Conservation (phyloP, 1,140 invertebrate genomes). For the Bombus terrestris region DNA sequence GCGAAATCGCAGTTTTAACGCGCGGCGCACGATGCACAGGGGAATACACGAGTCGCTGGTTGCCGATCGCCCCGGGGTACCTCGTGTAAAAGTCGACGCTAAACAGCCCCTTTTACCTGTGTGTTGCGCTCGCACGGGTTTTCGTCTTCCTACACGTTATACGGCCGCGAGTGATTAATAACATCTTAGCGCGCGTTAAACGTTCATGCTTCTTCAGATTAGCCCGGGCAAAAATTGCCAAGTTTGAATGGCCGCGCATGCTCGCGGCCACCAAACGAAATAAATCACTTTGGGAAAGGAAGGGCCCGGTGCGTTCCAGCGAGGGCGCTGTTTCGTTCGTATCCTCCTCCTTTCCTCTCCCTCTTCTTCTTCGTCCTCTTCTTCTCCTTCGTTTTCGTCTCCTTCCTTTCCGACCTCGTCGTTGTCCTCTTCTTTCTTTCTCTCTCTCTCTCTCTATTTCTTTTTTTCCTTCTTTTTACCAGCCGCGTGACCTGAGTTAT, state of each 20-base stretch:
- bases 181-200: constrained; percentile 68
- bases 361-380: not conserved
- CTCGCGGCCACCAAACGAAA: constrained; percentile 61
- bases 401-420: not conserved
- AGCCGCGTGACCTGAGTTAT: constrained; percentile 55
- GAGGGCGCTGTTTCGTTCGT: constrained; percentile 43
- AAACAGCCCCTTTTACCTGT: constrained; percentile 57
- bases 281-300: constrained; percentile 67
- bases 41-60: constrained; percentile 8
- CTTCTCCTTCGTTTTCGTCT: constrained; percentile 26
- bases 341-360: constrained; percentile 10
- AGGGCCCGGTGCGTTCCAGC: constrained; percentile 48
- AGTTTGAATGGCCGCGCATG: constrained; percentile 60
- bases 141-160: constrained; percentile 40
- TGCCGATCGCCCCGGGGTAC: constrained; percentile 56
- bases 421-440: not conserved
- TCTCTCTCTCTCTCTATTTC: too few species aligned
- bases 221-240: constrained; percentile 63
- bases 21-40: not conserved
- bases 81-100: constrained; percentile 60
- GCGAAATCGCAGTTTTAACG: constrained; percentile 44
- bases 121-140: not conserved
- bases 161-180: constrained; percentile 65
- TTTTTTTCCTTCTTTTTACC: not conserved
- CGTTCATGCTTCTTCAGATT: constrained; percentile 69